A percentile compares a stretch with the other conserved stretches of the same genome.
These are phyloP conservation scores for Temnothorax unifasciatus DNA, from an alignment of 2,888 invertebrate species.

Conservation along the genomic window DNA sequence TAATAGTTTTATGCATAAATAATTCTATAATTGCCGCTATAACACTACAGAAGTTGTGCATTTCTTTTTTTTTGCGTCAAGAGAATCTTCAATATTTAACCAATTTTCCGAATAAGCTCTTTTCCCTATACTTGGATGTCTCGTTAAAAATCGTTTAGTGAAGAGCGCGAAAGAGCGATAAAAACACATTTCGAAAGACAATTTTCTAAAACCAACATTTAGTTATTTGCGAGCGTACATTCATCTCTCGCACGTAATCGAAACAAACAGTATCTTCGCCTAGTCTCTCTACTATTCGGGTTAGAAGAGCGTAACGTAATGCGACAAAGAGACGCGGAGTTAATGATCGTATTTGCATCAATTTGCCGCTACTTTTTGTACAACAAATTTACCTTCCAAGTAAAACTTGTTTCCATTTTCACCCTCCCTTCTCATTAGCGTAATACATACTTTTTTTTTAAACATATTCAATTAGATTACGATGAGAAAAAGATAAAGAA, in stretches of 20 bases:
- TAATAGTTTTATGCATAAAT: slow-evolving; percentile 23
- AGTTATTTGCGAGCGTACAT: slow-evolving; percentile 46
- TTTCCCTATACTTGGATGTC: slow-evolving; percentile 14
- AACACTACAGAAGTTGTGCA: neutral
- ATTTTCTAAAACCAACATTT: slow-evolving; percentile 56
- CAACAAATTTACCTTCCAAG: slow-evolving; percentile 18
- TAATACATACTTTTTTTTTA: neutral
- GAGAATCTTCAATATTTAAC: slow-evolving; percentile 38
- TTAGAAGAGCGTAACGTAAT: slow-evolving; percentile 4
- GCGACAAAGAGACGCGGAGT: neutral
- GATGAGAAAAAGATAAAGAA: neutral
- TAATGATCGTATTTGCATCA: slow-evolving; percentile 7
- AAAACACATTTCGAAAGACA: slow-evolving; percentile 51
- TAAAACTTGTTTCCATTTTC: neutral
- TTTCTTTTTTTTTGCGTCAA: neutral
- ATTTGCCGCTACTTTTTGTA: neutral
- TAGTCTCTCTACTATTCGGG: neutral
- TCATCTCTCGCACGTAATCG: slow-evolving; percentile 52
- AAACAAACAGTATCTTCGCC: slow-evolving; percentile 47
- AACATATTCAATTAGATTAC: neutral
- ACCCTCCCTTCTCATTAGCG: neutral
- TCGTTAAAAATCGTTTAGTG: slow-evolving; percentile 44
- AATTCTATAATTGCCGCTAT: slow-evolving; percentile 30
- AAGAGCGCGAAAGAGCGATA: slow-evolving; percentile 41
- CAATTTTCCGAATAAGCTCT: slow-evolving; percentile 46